Percentiles rank a stretch among this genome's conserved stretches.
These are phyloP conservation scores for Malthinus flaveolus DNA, from an alignment of 2,888 invertebrate genomes.

Conservation along the genomic window DNA sequence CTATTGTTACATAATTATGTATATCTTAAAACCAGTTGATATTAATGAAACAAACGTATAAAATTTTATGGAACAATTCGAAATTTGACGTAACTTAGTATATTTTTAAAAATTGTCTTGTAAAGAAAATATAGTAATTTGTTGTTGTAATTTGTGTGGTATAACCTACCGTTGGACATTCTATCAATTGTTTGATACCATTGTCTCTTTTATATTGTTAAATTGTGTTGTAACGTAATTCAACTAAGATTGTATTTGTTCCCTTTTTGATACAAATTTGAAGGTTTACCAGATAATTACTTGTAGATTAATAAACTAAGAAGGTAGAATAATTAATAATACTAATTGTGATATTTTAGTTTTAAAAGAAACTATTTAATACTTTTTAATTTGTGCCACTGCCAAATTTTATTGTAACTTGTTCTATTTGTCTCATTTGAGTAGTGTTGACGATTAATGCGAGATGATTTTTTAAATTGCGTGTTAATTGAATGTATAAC, in stretches of 20 bases:
- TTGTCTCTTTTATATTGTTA: constrained; percentile 1
- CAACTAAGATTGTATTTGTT: neutral
- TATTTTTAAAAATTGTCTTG: neutral
- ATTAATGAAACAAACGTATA: neutral
- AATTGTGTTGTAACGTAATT: neutral
- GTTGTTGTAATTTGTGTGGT: neutral
- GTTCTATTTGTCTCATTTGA: too few relatives aligned
- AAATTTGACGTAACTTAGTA: neutral
- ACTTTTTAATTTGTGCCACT: too few relatives aligned
- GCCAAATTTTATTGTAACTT: too few relatives aligned
- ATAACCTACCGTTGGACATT: neutral
- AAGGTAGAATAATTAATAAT: constrained; percentile 8
- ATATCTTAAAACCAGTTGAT: neutral
- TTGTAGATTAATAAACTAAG: neutral
- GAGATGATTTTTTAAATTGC: too few relatives aligned
- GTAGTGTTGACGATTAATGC: too few relatives aligned
- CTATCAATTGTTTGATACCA: neutral
- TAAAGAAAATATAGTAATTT: neutral
- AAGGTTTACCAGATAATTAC: neutral
- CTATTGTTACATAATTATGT: neutral
- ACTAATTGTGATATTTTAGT: constrained; percentile 28
- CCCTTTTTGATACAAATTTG: neutral
- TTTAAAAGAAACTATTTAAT: constrained; percentile 5
- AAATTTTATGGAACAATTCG: neutral
- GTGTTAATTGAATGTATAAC: too few relatives aligned